Conservation (phyloP, 2,888 invertebrate genomes). For the Ctena decussata region DNA sequence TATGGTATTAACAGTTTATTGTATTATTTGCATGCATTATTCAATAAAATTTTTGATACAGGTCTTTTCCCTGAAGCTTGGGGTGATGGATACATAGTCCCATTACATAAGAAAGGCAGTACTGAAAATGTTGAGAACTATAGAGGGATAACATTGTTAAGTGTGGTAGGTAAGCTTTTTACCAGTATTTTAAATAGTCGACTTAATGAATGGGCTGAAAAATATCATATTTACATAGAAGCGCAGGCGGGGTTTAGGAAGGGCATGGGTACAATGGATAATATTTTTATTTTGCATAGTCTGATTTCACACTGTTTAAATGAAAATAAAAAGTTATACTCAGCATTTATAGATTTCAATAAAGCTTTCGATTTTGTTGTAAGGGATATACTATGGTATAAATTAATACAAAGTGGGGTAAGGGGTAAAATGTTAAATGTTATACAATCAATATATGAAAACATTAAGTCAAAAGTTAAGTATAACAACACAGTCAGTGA, state of each 20-base stretch:
- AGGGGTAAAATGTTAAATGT: background rate
- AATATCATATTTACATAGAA: background rate
- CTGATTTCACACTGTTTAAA: background rate
- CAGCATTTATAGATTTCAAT: background rate
- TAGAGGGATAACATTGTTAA: conserved; percentile 21
- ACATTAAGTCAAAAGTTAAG: background rate
- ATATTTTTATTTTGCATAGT: background rate
- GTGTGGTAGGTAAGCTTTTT: conserved; percentile 3
- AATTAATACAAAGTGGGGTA: background rate
- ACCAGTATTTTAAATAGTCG: background rate
- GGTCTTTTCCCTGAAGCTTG: conserved; percentile 10
- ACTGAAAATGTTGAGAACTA: conserved; percentile 7
- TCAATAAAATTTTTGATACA: conserved; percentile 12
- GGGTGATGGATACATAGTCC: conserved; percentile 17
- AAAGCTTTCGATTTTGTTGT: background rate
- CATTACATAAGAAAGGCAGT: conserved; percentile 21
- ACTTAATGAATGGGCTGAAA: background rate
- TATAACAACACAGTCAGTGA: background rate
- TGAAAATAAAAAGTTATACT: background rate
- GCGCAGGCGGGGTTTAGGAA: background rate
- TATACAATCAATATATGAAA: too few relatives aligned
- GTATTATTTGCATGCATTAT: background rate
- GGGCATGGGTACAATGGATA: background rate
- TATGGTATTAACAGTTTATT: conserved; percentile 3
- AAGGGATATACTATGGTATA: background rate